These are phyloP conservation scores for Eutolmus rufibarbis DNA, from an alignment of 2,888 invertebrate species.

Conservation along the genomic window DNA sequence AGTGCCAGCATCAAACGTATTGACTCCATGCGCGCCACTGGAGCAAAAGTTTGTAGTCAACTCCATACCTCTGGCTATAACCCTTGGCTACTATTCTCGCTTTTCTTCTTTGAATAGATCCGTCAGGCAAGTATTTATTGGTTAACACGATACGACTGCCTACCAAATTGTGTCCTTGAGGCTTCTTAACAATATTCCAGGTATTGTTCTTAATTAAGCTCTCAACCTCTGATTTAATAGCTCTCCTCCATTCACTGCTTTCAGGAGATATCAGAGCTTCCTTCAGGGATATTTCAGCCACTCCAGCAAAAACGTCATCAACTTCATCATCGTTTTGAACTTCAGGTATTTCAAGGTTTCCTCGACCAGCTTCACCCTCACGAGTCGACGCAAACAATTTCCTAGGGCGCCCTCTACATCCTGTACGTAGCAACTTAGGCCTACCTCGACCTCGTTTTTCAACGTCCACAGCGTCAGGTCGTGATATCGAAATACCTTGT, in stretches of 20 bases:
- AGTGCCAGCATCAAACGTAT: background rate
- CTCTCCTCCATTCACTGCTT: slow-evolving; percentile 44
- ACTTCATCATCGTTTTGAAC: slow-evolving; percentile 1
- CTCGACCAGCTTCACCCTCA: background rate
- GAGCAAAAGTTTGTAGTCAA: background rate
- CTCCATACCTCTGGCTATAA: too few relatives aligned
- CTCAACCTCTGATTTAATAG: slow-evolving; percentile 46
- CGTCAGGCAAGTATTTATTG: background rate
- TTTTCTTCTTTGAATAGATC: background rate
- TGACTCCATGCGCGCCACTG: background rate
- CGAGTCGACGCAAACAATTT: background rate
- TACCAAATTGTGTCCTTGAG: background rate
- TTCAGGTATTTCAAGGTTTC: too few relatives aligned
- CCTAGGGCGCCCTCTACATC: too few relatives aligned
- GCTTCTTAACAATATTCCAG: slow-evolving; percentile 44
- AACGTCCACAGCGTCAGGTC: too few relatives aligned
- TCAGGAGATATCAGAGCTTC: background rate
- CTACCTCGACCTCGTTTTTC: too few relatives aligned
- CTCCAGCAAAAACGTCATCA: background rate
- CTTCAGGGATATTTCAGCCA: background rate
- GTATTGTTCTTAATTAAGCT: slow-evolving; percentile 46
- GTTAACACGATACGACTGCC: background rate
- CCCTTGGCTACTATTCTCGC: background rate
- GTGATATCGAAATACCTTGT: too few relatives aligned
- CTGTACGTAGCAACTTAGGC: too few relatives aligned